These are phyloP conservation scores for Myotis yumanensis DNA, from an alignment of 2,113 vertebrate genomes.

Conservation along the genomic window DNA sequence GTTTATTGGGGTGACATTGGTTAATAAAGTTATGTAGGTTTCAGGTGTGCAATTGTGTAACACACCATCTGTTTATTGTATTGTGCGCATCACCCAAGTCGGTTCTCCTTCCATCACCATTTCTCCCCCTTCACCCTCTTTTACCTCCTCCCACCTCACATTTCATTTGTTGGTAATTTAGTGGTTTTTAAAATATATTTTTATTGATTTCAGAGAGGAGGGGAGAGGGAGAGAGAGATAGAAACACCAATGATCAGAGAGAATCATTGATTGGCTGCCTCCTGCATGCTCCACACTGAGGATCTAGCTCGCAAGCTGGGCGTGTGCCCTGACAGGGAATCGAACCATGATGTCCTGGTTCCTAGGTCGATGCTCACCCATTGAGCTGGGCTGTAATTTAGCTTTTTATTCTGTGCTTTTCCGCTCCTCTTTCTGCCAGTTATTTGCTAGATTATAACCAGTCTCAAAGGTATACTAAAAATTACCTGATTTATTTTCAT, in stretches of 20 bases:
- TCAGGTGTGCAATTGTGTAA: neutral
- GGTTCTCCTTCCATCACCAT: neutral
- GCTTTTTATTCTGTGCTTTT: neutral
- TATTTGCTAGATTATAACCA: conserved; percentile 54
- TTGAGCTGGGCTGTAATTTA: neutral
- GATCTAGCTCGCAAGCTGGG: too few species aligned
- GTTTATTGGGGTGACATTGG: neutral
- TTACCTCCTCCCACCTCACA: neutral
- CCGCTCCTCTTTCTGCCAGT: neutral
- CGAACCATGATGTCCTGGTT: too few species aligned
- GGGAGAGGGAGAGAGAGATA: too few species aligned
- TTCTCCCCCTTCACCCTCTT: neutral
- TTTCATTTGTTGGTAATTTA: neutral
- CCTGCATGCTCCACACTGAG: too few species aligned
- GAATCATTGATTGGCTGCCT: too few species aligned
- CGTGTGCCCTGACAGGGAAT: too few species aligned
- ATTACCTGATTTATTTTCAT: neutral
- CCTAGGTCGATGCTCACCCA: too few species aligned
- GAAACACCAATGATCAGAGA: too few species aligned
- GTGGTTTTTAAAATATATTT: too few species aligned
- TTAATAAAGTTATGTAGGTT: neutral
- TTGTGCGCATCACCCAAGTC: neutral
- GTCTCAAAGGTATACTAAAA: conserved; percentile 27
- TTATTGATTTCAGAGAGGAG: too few species aligned
- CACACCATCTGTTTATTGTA: neutral